Evolutionary conservation across 2,113 vertebrate genomes (phyloP).

Genomic region (Colossoma macropomum): DNA sequence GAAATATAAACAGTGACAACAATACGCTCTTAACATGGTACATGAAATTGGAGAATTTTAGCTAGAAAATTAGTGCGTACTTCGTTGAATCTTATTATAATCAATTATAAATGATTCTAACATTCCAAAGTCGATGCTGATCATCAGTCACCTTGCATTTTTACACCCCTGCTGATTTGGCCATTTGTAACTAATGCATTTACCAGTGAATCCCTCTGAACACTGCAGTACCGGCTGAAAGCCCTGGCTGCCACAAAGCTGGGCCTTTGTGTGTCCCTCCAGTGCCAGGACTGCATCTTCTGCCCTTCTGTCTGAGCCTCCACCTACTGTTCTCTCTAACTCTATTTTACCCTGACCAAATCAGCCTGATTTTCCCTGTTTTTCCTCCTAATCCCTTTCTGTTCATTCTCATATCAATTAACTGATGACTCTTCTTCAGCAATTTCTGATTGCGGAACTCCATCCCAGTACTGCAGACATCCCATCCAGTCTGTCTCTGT

Average conservation of each 20-base stretch:
- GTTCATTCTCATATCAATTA: constrained; percentile 62
- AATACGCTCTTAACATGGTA: too few relatives aligned
- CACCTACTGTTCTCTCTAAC: constrained; percentile 2
- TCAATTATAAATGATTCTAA: too few relatives aligned
- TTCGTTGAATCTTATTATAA: too few relatives aligned
- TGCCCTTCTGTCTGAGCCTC: not conserved
- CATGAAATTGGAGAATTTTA: too few relatives aligned
- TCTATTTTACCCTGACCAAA: constrained; percentile 56
- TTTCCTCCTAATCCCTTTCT: constrained; percentile 50
- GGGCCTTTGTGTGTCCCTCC: not conserved
- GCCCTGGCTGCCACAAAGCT: not conserved
- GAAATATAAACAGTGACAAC: too few relatives aligned
- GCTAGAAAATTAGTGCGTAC: too few relatives aligned
- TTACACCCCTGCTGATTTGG: not conserved
- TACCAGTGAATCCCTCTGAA: not conserved
- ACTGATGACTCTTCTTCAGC: constrained; percentile 41
- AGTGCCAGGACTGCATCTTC: not conserved
- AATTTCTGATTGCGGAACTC: not conserved
- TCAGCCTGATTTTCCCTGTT: constrained; percentile 54
- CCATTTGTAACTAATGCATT: not conserved
- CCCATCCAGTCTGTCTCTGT: not conserved
- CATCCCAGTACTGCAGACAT: not conserved
- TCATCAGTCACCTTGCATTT: not conserved
- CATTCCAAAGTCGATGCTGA: too few relatives aligned
- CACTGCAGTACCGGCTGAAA: not conserved